Evolutionary conservation across 1,140 invertebrate genomes (phyloP).

Genomic region (Lasioglossum albipes): DNA sequence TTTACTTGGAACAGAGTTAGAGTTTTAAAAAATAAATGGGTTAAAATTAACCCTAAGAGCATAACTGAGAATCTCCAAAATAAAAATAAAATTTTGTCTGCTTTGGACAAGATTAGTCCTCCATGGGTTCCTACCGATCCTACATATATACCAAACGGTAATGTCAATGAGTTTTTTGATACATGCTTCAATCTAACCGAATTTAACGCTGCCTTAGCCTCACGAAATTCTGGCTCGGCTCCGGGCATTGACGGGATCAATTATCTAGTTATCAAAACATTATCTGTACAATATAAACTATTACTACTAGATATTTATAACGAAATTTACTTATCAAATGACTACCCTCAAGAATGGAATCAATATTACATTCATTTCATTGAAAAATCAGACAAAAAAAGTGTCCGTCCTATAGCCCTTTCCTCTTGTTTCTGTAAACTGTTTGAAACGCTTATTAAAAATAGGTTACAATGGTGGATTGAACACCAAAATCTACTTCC

Average conservation of each 20-base stretch:
- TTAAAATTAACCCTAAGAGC: not conserved
- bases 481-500: slow-evolving; percentile 33
- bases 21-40: slow-evolving; percentile 41
- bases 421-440: no score
- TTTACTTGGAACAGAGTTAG: slow-evolving; percentile 43
- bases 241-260: not conserved
- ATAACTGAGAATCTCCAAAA: not conserved
- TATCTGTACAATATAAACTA: slow-evolving; percentile 13
- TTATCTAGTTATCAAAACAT: not conserved
- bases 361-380: slow-evolving; percentile 34
- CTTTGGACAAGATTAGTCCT: slow-evolving; percentile 8
- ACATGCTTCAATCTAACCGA: not conserved
- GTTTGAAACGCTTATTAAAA: slow-evolving; percentile 44
- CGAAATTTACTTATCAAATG: slow-evolving; percentile 10
- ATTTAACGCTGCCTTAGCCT: not conserved
- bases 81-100: no score
- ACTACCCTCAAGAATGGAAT: slow-evolving; percentile 29
- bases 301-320: slow-evolving; percentile 44
- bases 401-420: slow-evolving; percentile 26
- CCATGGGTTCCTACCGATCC: slow-evolving; percentile 11
- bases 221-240: not conserved
- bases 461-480: slow-evolving; percentile 43
- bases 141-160: not conserved
- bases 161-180: no score
- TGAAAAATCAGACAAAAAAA: slow-evolving; percentile 10